Conservation (phyloP, 1,140 invertebrate species). For the Bemisia tabaci region DNA sequence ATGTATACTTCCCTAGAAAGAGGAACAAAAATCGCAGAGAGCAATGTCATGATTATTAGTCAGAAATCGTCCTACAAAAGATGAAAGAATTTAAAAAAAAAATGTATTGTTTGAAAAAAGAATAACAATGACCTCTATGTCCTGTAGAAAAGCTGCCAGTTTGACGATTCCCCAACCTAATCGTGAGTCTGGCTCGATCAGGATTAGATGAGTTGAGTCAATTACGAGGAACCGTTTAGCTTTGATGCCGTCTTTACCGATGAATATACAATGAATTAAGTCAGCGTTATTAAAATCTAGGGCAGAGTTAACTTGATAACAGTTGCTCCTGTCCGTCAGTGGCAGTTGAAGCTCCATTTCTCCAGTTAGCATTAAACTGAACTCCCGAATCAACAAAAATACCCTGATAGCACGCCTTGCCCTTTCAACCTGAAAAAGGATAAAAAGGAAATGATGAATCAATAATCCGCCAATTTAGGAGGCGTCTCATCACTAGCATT, state of each 20-base stretch:
- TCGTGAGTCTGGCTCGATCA: constrained; percentile 90
- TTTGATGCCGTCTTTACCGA: constrained; percentile 76
- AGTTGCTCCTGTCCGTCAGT: constrained; percentile 74
- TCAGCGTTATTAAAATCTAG: constrained; percentile 44
- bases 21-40: no score
- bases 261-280: constrained; percentile 87
- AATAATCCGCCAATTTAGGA: no score
- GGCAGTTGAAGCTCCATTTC: constrained; percentile 80
- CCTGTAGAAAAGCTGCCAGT: constrained; percentile 76
- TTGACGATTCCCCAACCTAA: constrained; percentile 95
- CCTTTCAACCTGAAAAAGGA: constrained; percentile 61
- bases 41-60: no score
- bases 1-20: no score
- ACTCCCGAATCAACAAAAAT: constrained; percentile 79
- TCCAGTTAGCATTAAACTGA: constrained; percentile 64
- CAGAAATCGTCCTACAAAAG: no score
- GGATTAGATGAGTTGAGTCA: constrained; percentile 78
- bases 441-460: no score
- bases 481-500: no score
- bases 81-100: no score
- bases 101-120: no score
- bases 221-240: constrained; percentile 88
- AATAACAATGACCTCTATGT: constrained; percentile 70
- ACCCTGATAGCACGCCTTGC: constrained; percentile 84
- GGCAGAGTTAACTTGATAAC: constrained; percentile 47